These are phyloP conservation scores for Mizuhopecten yessoensis DNA, from an alignment of 1,140 invertebrate species.

Conservation along the genomic window DNA sequence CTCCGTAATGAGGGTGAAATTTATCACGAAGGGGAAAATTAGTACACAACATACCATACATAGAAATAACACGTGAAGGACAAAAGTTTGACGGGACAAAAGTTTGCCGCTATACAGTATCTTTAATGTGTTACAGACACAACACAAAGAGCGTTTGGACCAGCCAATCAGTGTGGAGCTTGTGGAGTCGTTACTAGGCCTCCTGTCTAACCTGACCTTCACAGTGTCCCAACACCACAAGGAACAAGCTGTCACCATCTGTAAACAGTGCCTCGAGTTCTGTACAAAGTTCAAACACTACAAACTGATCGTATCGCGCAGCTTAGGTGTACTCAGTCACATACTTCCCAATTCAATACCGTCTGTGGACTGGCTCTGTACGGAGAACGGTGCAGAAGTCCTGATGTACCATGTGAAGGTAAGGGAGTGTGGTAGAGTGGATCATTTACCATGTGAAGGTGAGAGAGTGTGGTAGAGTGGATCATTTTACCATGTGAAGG, in stretches of 20 bases:
- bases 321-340: constrained; percentile 69
- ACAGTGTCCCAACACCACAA: constrained; percentile 49
- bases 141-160: constrained; percentile 57
- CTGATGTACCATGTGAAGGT: constrained; percentile 69
- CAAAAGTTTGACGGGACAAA: too few species aligned
- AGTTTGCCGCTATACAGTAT: too few species aligned
- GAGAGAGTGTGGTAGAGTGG: too few species aligned
- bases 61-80: too few species aligned
- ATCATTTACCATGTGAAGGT: too few species aligned
- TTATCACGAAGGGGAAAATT: too few species aligned
- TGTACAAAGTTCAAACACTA: constrained; percentile 55
- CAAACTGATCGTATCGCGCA: constrained; percentile 56
- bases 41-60: too few species aligned
- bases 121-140: constrained; percentile 43
- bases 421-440: not conserved
- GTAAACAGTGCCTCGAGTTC: constrained; percentile 62
- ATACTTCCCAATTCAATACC: constrained; percentile 68
- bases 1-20: too few species aligned
- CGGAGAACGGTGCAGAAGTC: constrained; percentile 59
- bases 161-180: constrained; percentile 58
- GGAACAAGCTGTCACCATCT: constrained; percentile 63
- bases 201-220: constrained; percentile 68
- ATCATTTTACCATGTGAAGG: too few species aligned
- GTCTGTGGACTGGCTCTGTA: constrained; percentile 69
- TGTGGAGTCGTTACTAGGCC: constrained; percentile 63